Base-by-base conservation (phyloP, 2,888 invertebrate species). In the Noctua janthina region DNA sequence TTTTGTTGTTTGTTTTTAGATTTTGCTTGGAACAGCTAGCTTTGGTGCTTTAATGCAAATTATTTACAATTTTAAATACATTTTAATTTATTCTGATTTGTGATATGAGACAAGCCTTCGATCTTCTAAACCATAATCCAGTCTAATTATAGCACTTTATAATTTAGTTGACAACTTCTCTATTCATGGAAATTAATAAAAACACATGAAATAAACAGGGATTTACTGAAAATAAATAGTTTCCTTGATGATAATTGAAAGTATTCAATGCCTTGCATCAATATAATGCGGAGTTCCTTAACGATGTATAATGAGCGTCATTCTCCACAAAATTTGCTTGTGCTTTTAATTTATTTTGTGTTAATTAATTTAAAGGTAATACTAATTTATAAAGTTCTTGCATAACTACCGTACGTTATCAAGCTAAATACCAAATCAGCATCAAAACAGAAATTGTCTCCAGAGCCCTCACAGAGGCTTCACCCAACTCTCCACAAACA, bases 381-480 rank as follows among this genome's bases (percentile, higher is more conserved):
- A 1, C n/a, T 59, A 4, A n/a, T 62, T 62, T 11, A 29, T 29
- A 64, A 64, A 64, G 3, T 35, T 64, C 3, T 62, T 35, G 8
- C 4, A 17, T 17, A 15, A 6, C 23, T 54, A 39, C 7, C 23
- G 23, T 35, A 35, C 13, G 51, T 46, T 29, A 46, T n/a, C 5
- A 17, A 68, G 5, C 43, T 46, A 10, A 73, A 69, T 49, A 17
- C 17, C n/a, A 51, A 81, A 71, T 51, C 15, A 4, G 43, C 6
- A 2, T n/a, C 29, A 2, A 49, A 66, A 75, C 1, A 6, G 15
- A 62, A 35, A 51, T 39, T 23, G 1, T 17, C 1, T 7, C 46
- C 29, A 13, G 29, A 11, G 59, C 76, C 88, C 91, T 93, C 93
- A 84, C 76, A 91, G 93, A 92, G 90, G 86, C 89, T 81, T 39